Conservation (phyloP, 2,797 vertebrate genomes). For the Ambastaia sidthimunki region DNA sequence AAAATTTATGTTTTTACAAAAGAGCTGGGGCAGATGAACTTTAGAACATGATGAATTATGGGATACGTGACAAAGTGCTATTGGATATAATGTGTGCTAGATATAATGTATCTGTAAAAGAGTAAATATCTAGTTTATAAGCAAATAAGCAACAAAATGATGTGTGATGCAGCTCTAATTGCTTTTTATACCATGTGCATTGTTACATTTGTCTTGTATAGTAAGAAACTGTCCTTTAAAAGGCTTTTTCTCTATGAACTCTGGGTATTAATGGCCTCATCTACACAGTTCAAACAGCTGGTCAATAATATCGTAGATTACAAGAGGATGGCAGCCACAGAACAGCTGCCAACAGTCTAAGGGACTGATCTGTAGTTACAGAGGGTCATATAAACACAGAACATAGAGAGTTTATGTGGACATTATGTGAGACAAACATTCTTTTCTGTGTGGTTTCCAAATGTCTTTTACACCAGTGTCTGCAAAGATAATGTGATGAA, state of each 20-base stretch:
- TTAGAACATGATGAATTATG: too few relatives aligned
- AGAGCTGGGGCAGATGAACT: too few relatives aligned
- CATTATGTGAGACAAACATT: not conserved
- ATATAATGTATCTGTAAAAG: not conserved
- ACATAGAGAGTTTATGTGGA: slow-evolving; percentile 22
- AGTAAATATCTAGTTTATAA: not conserved
- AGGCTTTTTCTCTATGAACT: slow-evolving; percentile 14
- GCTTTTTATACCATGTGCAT: not conserved
- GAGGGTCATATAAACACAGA: not conserved
- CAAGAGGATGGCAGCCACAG: slow-evolving; percentile 15
- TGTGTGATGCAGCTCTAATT: not conserved
- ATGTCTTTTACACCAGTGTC: slow-evolving; percentile 29
- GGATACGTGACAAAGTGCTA: too few relatives aligned
- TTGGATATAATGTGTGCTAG: too few relatives aligned
- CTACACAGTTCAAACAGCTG: slow-evolving; percentile 44
- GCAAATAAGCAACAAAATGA: not conserved
- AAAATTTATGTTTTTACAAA: too few relatives aligned
- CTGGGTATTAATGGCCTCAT: slow-evolving; percentile 36
- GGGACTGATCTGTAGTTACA: slow-evolving; percentile 15
- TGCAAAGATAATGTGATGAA: slow-evolving; percentile 14
- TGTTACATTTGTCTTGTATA: not conserved
- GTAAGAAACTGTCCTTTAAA: slow-evolving; percentile 7
- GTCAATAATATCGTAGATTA: slow-evolving; percentile 45
- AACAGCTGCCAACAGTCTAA: not conserved
- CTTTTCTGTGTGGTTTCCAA: not conserved